These are phyloP conservation scores for Leucophenga montana DNA, from an alignment of 2,888 invertebrate species.

Conservation along the genomic window DNA sequence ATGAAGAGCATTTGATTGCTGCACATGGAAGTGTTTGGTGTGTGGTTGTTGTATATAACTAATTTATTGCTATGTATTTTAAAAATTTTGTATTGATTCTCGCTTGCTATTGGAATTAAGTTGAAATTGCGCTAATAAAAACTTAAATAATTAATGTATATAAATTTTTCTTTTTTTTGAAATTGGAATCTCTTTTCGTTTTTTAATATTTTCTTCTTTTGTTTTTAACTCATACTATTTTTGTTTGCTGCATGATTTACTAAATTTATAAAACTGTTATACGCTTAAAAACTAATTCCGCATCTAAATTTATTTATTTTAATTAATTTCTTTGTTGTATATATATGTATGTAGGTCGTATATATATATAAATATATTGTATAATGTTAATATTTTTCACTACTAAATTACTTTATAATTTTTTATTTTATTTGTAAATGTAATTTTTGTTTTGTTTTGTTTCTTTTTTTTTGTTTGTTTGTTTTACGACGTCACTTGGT, in stretches of 20 bases:
- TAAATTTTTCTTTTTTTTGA: neutral
- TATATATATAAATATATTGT: slow-evolving; percentile 11
- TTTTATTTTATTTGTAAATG: neutral
- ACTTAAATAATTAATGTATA: neutral
- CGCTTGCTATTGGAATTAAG: neutral
- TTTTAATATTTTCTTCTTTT: neutral
- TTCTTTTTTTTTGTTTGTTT: neutral
- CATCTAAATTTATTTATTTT: neutral
- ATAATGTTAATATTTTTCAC: slow-evolving; percentile 15
- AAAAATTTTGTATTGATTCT: neutral
- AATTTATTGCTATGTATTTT: neutral
- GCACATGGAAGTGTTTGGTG: slow-evolving; percentile 19
- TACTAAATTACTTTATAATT: slow-evolving; percentile 21
- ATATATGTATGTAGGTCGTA: too few relatives aligned
- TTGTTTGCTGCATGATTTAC: neutral
- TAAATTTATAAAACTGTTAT: slow-evolving; percentile 14
- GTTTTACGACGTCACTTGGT: slow-evolving; percentile 14
- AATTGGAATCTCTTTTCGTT: slow-evolving; percentile 12
- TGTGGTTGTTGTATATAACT: slow-evolving; percentile 10
- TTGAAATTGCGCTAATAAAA: slow-evolving; percentile 5
- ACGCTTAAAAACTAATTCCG: slow-evolving; percentile 10
- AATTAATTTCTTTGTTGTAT: slow-evolving; percentile 1
- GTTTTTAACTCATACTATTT: too few relatives aligned
- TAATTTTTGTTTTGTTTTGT: neutral
- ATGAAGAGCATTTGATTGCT: slow-evolving; percentile 18